Evolutionary conservation across 2,888 invertebrate species (phyloP), one percentile per base, ranked within the genome.

Genomic region (Dinocampus coccinellae): DNA sequence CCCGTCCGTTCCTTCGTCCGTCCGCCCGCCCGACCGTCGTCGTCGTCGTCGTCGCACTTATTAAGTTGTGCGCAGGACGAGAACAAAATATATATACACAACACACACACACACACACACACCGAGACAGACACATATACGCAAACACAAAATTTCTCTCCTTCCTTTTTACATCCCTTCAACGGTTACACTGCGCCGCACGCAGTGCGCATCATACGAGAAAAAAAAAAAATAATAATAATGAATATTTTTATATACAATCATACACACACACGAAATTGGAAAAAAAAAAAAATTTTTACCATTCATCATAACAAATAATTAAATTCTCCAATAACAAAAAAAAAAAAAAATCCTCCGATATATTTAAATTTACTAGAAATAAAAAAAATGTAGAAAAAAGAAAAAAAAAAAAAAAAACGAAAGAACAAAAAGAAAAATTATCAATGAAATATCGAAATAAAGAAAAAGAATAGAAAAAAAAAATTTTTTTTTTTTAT

Each of bases 31-130:
- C 47, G 57, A 36, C 53, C 67, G 55, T 57, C 55, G 55, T 57
- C 58, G 36, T 55, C 36, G 36, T 66, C 13, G 53, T 57, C 9
- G 57, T 66, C 57, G 57, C 7, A n/a, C n/a, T n/a, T n/a, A n/a
- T n/a, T n/a, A n/a, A n/a, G n/a, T n/a, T n/a, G n/a, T 66, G 24
- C 55, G 57, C 66, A 55, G 66, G 66, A 66, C 57, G 29, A 65
- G 53, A 16, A 39, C 20, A 6, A n/a, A n/a, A n/a, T n/a, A n/a
- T n/a, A n/a, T n/a, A n/a, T n/a, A n/a, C n/a, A 1, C 20, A 16
- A 16, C 16, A 47, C 20, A 47, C 20, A 47, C 26, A 63, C 60
- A n/a, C n/a, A n/a, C n/a, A n/a, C n/a, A n/a, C n/a, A n/a, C n/a
- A n/a, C n/a, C n/a, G n/a, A n/a, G n/a, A n/a, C n/a, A n/a, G n/a